Conservation (phyloP, 2,888 invertebrate species). For the Caenorhabditis becei region DNA sequence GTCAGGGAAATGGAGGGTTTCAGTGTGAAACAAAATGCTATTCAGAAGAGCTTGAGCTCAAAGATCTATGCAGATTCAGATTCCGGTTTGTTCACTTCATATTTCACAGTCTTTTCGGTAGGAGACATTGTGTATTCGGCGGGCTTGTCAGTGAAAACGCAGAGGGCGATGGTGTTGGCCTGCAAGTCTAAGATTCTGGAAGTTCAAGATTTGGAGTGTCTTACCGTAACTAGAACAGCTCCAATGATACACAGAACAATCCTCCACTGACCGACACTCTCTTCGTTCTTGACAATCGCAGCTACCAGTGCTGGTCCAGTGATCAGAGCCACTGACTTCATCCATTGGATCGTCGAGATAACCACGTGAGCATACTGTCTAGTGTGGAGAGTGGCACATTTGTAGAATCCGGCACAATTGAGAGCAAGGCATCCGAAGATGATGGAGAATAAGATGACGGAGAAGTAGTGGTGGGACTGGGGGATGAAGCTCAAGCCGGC, state of each 20-base stretch:
- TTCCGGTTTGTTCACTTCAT: constrained; percentile 25
- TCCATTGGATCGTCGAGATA: constrained; percentile 76
- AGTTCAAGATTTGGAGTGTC: neutral
- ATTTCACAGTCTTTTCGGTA: constrained; percentile 43
- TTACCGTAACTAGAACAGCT: constrained; percentile 37
- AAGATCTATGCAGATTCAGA: neutral
- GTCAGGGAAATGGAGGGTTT: neutral
- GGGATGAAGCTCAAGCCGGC: constrained; percentile 52
- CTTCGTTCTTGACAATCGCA: constrained; percentile 70
- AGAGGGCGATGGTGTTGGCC: constrained; percentile 42
- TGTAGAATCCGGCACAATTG: constrained; percentile 79
- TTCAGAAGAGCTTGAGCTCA: neutral
- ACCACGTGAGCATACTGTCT: constrained; percentile 76
- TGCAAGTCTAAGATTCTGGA: constrained; percentile 17
- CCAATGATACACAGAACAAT: constrained; percentile 55
- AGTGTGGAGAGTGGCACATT: constrained; percentile 76
- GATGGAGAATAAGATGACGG: constrained; percentile 67
- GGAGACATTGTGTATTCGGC: constrained; percentile 50
- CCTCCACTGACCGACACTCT: constrained; percentile 57
- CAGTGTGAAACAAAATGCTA: neutral
- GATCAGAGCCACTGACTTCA: constrained; percentile 77
- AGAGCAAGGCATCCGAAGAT: constrained; percentile 71
- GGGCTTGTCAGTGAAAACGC: constrained; percentile 57
- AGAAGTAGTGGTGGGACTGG: constrained; percentile 32
- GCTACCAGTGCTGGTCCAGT: constrained; percentile 74